These are phyloP conservation scores for Parapristionchus giblindavisi DNA, from an alignment of 2,888 invertebrate species.

Conservation along the genomic window DNA sequence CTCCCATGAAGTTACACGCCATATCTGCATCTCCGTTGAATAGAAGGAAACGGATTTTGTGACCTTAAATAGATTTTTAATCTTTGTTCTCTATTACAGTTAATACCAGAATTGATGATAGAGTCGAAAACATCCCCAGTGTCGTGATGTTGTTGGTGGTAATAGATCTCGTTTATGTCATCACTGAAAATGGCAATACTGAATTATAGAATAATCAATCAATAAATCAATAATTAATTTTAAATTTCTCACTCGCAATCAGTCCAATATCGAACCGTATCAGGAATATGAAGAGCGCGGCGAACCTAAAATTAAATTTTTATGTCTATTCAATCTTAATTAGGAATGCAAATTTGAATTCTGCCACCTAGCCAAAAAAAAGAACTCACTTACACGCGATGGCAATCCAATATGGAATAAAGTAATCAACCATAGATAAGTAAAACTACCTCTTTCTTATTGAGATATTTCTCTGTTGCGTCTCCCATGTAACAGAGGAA, in stretches of 20 bases:
- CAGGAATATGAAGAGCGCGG: constrained; percentile 56
- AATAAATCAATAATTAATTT: no score
- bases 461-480: constrained; percentile 50
- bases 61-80: constrained; percentile 11
- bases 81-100: neutral
- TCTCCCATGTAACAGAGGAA: constrained; percentile 55
- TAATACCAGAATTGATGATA: constrained; percentile 46
- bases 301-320: constrained; percentile 29
- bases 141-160: constrained; percentile 62
- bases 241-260: constrained; percentile 49
- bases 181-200: no score
- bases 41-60: constrained; percentile 54
- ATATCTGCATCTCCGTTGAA: constrained; percentile 66
- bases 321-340: neutral
- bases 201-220: no score
- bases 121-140: constrained; percentile 57
- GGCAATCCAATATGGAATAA: neutral
- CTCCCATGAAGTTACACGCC: constrained; percentile 63
- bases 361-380: neutral
- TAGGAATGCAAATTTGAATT: neutral
- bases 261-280: constrained; percentile 44
- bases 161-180: constrained; percentile 56
- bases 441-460: constrained; percentile 44
- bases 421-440: no score
- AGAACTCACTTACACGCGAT: no score